A percentile compares a stretch with the other conserved stretches of the same genome.
These are phyloP conservation scores for Drosophila truncata DNA, from an alignment of 1,140 invertebrate genomes.

Conservation along the genomic window DNA sequence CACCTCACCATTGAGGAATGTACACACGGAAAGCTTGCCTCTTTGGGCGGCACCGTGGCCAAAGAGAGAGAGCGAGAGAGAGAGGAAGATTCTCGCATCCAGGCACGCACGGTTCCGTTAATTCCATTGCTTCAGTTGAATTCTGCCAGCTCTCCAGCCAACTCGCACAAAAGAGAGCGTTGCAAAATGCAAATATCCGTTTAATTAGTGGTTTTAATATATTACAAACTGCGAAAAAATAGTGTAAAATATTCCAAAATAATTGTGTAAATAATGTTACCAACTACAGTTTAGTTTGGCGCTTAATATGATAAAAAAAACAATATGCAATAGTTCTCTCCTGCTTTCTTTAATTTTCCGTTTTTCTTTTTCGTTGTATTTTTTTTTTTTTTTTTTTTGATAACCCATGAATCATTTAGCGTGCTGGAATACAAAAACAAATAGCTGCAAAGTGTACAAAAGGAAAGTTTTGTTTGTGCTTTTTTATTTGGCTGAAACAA, in stretches of 20 bases:
- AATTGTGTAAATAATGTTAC: constrained; percentile 8
- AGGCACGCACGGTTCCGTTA: constrained; percentile 39
- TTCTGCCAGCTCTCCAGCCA: constrained; percentile 51
- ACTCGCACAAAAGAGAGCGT: constrained; percentile 40
- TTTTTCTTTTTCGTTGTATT: constrained; percentile 2
- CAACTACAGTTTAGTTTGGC: constrained; percentile 21
- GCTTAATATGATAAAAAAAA: constrained; percentile 4
- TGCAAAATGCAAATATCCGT: constrained; percentile 31
- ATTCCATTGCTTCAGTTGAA: constrained; percentile 37
- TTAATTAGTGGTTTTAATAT: constrained; percentile 29
- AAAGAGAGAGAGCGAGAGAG: constrained; percentile 1
- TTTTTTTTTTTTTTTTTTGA: constrained; percentile 19
- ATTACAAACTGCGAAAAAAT: constrained; percentile 29
- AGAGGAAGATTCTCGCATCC: constrained; percentile 20
- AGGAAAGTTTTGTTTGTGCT: constrained; percentile 51
- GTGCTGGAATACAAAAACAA: constrained; percentile 50
- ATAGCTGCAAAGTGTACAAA: constrained; percentile 48
- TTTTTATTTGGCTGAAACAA: constrained; percentile 54
- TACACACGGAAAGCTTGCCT: constrained; percentile 55
- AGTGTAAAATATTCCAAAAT: constrained; percentile 11
- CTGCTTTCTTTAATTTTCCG: background rate
- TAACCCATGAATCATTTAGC: constrained; percentile 47
- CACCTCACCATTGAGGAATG: constrained; percentile 58
- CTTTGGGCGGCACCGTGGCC: constrained; percentile 70
- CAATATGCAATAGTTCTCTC: background rate